phyloP scores from a whole-genome alignment of 2,113 vertebrate genomes.

The Brachyistius frenatus region DNA sequence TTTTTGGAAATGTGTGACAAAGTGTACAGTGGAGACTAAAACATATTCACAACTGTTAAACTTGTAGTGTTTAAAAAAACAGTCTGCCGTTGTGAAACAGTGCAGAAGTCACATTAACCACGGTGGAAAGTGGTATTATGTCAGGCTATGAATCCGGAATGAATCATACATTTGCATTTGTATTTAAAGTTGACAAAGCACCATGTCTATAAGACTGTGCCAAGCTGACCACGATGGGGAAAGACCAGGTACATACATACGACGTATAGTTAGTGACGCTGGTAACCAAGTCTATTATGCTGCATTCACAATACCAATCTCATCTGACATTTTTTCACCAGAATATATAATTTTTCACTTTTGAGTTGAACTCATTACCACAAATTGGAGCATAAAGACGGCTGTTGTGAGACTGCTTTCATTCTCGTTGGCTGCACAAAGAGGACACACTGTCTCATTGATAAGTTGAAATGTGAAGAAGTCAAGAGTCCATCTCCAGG shows the following conservation, averaged over 20 bases:
- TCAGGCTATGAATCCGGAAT: constrained; percentile 34
- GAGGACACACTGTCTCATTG: constrained; percentile 67
- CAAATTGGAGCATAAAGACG: constrained; percentile 73
- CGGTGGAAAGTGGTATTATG: constrained; percentile 19
- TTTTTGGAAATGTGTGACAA: constrained; percentile 18
- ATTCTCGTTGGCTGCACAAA: constrained; percentile 58
- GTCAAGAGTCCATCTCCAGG: constrained; percentile 79
- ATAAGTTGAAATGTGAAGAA: constrained; percentile 78
- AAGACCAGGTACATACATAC: background rate
- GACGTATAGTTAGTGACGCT: background rate
- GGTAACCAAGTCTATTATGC: constrained; percentile 4
- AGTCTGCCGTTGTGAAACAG: constrained; percentile 11
- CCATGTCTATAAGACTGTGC: constrained; percentile 8
- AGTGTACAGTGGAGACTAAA: constrained; percentile 4
- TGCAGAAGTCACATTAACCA: constrained; percentile 25
- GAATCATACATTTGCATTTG: constrained; percentile 27
- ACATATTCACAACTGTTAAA: constrained; percentile 44
- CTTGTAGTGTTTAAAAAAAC: constrained; percentile 27
- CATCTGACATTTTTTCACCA: background rate
- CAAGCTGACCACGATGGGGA: too few species aligned
- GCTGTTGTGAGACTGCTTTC: constrained; percentile 58
- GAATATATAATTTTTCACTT: constrained; percentile 50
- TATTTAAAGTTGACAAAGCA: constrained; percentile 25
- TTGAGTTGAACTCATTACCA: constrained; percentile 44
- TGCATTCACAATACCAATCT: constrained; percentile 12